Percentiles rank a stretch among this genome's conserved stretches.
These are phyloP conservation scores for Psophia crepitans DNA, from an alignment of 2,113 vertebrate genomes.

Conservation along the genomic window DNA sequence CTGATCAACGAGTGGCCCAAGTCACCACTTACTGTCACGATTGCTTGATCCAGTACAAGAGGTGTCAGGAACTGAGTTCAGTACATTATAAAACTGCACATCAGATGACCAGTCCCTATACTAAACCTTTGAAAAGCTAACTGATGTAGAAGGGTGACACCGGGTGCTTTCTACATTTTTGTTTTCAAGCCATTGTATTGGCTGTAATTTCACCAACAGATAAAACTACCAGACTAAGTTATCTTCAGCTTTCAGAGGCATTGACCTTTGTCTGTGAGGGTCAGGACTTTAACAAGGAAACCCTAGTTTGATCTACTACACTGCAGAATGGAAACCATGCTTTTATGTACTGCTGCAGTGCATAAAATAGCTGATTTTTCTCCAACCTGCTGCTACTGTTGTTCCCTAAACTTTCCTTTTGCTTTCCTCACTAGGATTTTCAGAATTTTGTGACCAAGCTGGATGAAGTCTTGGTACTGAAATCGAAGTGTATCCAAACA, in stretches of 20 bases:
- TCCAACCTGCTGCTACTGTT: not conserved
- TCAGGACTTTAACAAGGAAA: not conserved
- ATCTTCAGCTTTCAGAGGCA: not conserved
- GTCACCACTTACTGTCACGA: not conserved
- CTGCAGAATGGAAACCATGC: not conserved
- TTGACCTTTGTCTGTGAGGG: not conserved
- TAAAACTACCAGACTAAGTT: not conserved
- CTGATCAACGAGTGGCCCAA: not conserved
- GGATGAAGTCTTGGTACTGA: slow-evolving; percentile 81
- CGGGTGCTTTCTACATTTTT: not conserved
- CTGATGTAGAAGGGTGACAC: not conserved
- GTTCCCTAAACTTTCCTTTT: not conserved
- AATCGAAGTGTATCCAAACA: slow-evolving; percentile 77
- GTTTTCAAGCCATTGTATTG: not conserved
- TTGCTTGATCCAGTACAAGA: not conserved
- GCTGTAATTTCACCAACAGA: not conserved
- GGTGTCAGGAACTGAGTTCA: not conserved
- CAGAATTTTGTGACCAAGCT: slow-evolving; percentile 77
- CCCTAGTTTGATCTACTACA: not conserved
- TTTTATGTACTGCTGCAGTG: not conserved
- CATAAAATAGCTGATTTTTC: not conserved
- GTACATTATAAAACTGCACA: not conserved
- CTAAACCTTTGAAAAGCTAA: not conserved
- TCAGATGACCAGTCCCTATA: no score
- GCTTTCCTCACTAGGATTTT: slow-evolving; percentile 77